Percentiles rank a stretch among this genome's conserved stretches.
phyloP scores from a whole-genome alignment of 2,113 vertebrate genomes.

The Lasiurus cinereus region DNA sequence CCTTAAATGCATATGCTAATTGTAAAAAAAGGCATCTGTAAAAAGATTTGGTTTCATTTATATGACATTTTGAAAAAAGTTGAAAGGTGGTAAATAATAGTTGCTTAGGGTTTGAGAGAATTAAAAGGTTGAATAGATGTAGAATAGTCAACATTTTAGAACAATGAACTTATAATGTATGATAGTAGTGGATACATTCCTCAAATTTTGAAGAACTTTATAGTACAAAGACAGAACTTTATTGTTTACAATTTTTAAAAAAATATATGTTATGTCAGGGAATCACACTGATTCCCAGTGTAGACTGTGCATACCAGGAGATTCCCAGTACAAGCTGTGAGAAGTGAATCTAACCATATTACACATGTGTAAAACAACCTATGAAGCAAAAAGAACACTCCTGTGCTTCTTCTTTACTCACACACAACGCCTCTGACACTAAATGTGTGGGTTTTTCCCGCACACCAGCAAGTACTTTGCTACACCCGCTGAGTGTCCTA shows the following conservation, averaged over 20 bases:
- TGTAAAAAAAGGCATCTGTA: not conserved
- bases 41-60: not conserved
- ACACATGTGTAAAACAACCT: not conserved
- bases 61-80: not conserved
- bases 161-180: not conserved
- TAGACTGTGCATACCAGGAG: not conserved
- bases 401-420: not conserved
- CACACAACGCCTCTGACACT: not conserved
- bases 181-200: not conserved
- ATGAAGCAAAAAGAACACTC: not conserved
- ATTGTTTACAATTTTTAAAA: not conserved
- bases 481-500: not conserved
- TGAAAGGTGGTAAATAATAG: not conserved
- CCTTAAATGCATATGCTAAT: not conserved
- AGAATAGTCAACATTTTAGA: not conserved
- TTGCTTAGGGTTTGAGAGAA: not conserved
- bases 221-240: not conserved
- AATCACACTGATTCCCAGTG: not conserved
- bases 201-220: not conserved
- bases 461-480: not conserved
- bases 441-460: not conserved
- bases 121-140: not conserved
- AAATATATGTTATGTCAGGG: not conserved
- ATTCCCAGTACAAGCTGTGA: not conserved
- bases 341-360: not conserved